Conservation (phyloP, 2,888 invertebrate genomes). For the Torymus tubicola region DNA sequence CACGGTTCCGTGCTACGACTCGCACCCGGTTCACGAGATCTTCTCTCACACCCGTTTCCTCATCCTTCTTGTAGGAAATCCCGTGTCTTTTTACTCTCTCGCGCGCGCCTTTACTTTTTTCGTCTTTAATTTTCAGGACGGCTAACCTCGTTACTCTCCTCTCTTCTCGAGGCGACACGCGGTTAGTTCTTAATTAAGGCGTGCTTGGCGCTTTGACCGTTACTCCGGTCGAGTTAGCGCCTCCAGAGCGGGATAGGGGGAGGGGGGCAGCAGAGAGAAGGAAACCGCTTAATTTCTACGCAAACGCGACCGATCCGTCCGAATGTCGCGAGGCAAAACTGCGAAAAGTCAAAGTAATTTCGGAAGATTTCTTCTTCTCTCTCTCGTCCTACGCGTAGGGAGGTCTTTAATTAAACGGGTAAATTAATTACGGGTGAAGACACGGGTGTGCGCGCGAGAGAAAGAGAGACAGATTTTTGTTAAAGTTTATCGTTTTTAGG, state of each 20-base stretch:
- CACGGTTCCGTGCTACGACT: neutral
- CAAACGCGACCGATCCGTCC: slow-evolving; percentile 17
- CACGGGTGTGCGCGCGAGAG: too few species aligned
- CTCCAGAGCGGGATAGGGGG: slow-evolving; percentile 3
- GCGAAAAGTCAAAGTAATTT: slow-evolving; percentile 30
- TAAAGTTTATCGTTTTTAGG: slow-evolving; percentile 8
- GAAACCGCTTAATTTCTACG: slow-evolving; percentile 49
- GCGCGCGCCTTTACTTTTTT: slow-evolving; percentile 9
- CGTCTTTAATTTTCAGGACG: slow-evolving; percentile 52
- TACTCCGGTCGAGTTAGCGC: slow-evolving; percentile 44
- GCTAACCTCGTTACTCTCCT: slow-evolving; percentile 49
- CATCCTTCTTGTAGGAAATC: too few species aligned
- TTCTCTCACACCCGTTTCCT: too few species aligned
- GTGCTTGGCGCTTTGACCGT: slow-evolving; percentile 53
- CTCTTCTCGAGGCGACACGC: slow-evolving; percentile 30
- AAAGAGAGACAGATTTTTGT: neutral
- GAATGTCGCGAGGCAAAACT: neutral
- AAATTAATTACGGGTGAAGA: slow-evolving; percentile 37
- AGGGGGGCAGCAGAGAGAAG: neutral
- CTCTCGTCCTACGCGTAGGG: neutral
- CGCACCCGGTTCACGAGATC: too few species aligned
- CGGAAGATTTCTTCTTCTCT: slow-evolving; percentile 34
- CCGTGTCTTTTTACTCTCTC: too few species aligned
- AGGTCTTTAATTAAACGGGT: slow-evolving; percentile 47
- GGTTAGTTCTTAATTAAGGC: slow-evolving; percentile 55